These are phyloP conservation scores for Drosophila macrospina DNA, from an alignment of 2,888 invertebrate species.

Conservation along the genomic window DNA sequence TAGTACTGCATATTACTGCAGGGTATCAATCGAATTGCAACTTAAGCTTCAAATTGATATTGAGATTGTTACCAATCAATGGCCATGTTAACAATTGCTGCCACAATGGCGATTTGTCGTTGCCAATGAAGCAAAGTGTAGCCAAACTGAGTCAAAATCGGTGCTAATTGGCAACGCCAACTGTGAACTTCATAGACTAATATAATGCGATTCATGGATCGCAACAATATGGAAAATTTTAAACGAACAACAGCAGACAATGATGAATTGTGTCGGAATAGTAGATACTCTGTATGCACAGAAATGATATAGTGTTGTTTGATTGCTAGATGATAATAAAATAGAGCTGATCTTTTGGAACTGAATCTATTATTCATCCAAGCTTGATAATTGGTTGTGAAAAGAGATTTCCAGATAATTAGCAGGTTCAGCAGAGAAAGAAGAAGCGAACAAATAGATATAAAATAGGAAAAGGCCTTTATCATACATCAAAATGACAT, in stretches of 20 bases:
- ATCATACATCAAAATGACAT: too few relatives aligned
- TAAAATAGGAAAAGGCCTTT: slow-evolving; percentile 16
- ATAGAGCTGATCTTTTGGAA: background rate
- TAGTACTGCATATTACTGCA: background rate
- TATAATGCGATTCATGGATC: slow-evolving; percentile 35
- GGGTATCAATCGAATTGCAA: slow-evolving; percentile 7
- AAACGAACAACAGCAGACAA: slow-evolving; percentile 38
- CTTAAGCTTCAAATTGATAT: slow-evolving; percentile 17
- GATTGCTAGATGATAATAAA: background rate
- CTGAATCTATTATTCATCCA: slow-evolving; percentile 1
- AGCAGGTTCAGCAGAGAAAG: slow-evolving; percentile 37
- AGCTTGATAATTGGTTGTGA: slow-evolving; percentile 3
- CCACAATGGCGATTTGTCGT: slow-evolving; percentile 60
- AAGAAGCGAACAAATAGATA: slow-evolving; percentile 23
- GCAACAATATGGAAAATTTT: slow-evolving; percentile 72
- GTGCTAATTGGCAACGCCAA: slow-evolving; percentile 65
- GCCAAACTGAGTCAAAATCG: slow-evolving; percentile 42
- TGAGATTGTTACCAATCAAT: slow-evolving; percentile 31
- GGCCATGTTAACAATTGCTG: slow-evolving; percentile 39
- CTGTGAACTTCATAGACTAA: slow-evolving; percentile 41
- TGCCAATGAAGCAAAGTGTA: slow-evolving; percentile 36
- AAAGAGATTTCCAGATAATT: slow-evolving; percentile 45
- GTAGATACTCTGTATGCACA: slow-evolving; percentile 20
- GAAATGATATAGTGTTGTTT: background rate
- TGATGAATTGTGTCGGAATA: slow-evolving; percentile 5